Conservation (phyloP, 2,888 invertebrate genomes). For the Agrochola lota region DNA sequence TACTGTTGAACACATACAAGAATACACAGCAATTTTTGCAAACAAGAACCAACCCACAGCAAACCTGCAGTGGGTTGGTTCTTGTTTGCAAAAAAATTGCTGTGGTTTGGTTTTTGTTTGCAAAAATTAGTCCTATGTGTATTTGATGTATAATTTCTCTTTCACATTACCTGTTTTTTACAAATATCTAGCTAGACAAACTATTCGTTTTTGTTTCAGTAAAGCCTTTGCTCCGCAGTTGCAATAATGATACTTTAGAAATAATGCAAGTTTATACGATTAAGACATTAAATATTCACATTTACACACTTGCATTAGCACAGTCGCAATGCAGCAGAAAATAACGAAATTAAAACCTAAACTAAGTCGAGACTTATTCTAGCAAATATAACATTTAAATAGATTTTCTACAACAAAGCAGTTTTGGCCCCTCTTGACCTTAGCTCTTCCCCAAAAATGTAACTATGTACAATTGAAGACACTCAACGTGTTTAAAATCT, state of each 20-base stretch:
- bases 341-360: constrained; percentile 43
- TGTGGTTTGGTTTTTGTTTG: too few species aligned
- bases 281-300: constrained; percentile 45
- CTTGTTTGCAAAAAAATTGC: too few species aligned
- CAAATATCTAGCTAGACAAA: not conserved
- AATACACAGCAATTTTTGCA: too few species aligned
- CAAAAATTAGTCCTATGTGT: too few species aligned
- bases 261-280: constrained; percentile 25
- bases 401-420: constrained; percentile 7
- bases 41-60: too few species aligned
- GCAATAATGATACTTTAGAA: constrained; percentile 19
- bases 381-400: constrained; percentile 11
- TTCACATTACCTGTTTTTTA: not conserved
- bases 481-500: not conserved
- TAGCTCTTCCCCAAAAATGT: not conserved
- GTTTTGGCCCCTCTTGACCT: not conserved
- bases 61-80: too few species aligned
- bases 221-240: not conserved
- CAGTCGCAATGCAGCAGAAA: constrained; percentile 49
- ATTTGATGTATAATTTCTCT: not conserved
- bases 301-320: constrained; percentile 29
- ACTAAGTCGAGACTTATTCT: constrained; percentile 5
- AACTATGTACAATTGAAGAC: not conserved
- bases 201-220: constrained; percentile 7
- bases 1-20: not conserved